These are phyloP conservation scores for Malurus cyaneus DNA, from an alignment of 2,113 vertebrate genomes.

Conservation along the genomic window DNA sequence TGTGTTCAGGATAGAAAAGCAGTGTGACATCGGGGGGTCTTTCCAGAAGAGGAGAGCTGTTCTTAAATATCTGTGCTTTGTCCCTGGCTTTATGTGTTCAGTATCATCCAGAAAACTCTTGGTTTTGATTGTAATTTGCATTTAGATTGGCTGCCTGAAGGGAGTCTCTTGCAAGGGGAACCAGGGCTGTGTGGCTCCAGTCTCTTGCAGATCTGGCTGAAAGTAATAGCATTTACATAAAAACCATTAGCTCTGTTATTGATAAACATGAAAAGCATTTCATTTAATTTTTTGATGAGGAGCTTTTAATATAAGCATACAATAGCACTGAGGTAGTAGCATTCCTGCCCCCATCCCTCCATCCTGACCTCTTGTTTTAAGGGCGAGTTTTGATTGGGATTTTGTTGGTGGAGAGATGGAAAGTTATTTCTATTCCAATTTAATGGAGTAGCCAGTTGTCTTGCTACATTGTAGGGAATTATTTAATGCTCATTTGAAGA, in stretches of 20 bases:
- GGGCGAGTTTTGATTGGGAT: not conserved
- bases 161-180: not conserved
- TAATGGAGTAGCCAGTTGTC: conserved; percentile 2
- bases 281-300: conserved; percentile 40
- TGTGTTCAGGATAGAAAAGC: not conserved
- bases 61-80: not conserved
- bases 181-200: not conserved
- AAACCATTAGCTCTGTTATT: conserved; percentile 54
- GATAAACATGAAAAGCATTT: conserved; percentile 56
- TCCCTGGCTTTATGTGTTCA: not conserved
- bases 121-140: conserved; percentile 63
- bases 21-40: not conserved
- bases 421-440: not conserved
- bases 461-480: not conserved
- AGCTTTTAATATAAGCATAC: not conserved
- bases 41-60: not conserved
- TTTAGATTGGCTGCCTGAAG: conserved; percentile 69
- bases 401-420: not conserved
- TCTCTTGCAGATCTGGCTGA: not conserved
- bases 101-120: not conserved
- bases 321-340: not conserved
- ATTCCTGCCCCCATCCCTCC: not conserved
- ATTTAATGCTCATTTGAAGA: conserved; percentile 51
- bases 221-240: conserved; percentile 56
- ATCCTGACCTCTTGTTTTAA: not conserved